Conservation (phyloP, 2,797 vertebrate genomes). For the Psittacula derbiana region DNA sequence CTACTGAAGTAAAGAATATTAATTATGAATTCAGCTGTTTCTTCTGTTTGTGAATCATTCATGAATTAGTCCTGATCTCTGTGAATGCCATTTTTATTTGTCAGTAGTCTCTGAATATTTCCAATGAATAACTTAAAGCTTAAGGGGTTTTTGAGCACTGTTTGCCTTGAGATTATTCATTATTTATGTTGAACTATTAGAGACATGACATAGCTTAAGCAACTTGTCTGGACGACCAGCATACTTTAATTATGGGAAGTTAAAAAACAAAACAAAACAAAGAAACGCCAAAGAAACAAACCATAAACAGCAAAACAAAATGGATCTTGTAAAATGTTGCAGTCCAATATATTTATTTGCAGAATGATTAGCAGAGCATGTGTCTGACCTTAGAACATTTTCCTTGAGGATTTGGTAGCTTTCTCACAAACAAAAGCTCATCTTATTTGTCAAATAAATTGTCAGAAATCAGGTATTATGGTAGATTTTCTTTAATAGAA, state of each 20-base stretch:
- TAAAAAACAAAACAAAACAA: not conserved
- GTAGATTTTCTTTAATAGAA: not conserved
- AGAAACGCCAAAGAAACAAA: not conserved
- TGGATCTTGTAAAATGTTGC: not conserved
- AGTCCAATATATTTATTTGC: not conserved
- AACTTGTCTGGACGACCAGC: not conserved
- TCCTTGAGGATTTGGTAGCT: not conserved
- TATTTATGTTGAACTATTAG: not conserved
- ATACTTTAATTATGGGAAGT: not conserved
- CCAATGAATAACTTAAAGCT: not conserved
- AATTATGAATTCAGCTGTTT: conserved; percentile 5
- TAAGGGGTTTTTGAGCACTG: not conserved
- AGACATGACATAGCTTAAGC: not conserved
- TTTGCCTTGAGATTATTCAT: not conserved
- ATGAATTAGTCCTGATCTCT: conserved; percentile 16
- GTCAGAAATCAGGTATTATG: not conserved
- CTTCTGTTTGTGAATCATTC: conserved; percentile 39
- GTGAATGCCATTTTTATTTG: conserved; percentile 14
- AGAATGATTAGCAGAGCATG: not conserved
- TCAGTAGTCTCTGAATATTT: not conserved
- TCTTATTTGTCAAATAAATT: not conserved
- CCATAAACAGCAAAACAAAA: not conserved
- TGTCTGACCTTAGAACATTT: not conserved
- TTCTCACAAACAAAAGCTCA: not conserved
- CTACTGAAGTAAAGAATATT: conserved; percentile 12